Evolutionary conservation across 2,113 vertebrate species (phyloP).

Genomic region (Cephalophus harveyi): DNA sequence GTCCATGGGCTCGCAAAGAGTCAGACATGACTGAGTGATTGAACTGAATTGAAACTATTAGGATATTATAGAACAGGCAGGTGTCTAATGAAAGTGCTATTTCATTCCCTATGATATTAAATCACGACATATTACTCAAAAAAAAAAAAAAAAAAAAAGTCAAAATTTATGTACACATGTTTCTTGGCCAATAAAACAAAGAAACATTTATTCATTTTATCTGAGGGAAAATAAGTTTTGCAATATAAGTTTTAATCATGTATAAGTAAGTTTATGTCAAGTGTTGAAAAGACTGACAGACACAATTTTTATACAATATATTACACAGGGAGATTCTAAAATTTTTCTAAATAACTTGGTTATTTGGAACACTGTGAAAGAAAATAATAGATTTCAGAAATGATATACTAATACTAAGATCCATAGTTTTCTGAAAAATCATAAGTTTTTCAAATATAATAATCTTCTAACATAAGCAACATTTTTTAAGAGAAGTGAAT

Average conservation of each 20-base stretch:
- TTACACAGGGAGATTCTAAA: neutral
- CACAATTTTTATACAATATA: neutral
- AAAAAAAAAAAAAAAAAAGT: constrained; percentile 8
- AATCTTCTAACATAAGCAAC: neutral
- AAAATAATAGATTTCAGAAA: neutral
- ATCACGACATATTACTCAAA: constrained; percentile 33
- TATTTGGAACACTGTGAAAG: neutral
- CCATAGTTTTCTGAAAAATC: neutral
- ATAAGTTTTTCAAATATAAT: neutral
- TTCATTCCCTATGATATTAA: constrained; percentile 13
- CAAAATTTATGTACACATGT: neutral
- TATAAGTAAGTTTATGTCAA: neutral
- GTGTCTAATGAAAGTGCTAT: neutral
- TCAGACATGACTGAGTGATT: neutral
- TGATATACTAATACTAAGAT: neutral
- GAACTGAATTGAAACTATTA: neutral
- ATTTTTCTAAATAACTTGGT: neutral
- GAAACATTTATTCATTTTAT: neutral
- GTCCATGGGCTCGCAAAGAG: neutral
- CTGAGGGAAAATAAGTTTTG: neutral
- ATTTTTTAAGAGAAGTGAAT: neutral
- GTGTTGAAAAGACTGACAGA: neutral
- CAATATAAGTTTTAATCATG: neutral
- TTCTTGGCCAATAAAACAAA: neutral
- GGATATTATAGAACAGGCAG: neutral